Percentiles rank a stretch among this genome's conserved stretches.
These are phyloP conservation scores for Craseonycteris thonglongyai DNA, from an alignment of 2,113 vertebrate species.

Conservation along the genomic window DNA sequence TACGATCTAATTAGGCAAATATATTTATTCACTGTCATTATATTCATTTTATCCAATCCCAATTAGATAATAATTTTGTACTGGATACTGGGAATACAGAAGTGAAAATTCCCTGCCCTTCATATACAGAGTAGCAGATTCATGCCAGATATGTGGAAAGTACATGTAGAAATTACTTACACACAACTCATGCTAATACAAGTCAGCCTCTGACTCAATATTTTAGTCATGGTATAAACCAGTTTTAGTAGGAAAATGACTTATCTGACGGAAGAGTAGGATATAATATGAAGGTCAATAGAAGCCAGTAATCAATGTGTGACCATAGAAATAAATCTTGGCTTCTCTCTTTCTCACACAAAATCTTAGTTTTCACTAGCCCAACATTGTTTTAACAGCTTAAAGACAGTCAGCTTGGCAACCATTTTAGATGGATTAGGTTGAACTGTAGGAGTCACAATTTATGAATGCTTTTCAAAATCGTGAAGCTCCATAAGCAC, in stretches of 20 bases:
- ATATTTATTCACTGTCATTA: not conserved
- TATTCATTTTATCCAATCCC: not conserved
- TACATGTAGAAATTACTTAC: not conserved
- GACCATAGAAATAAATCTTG: not conserved
- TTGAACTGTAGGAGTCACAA: not conserved
- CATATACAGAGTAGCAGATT: not conserved
- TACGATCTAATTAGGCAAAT: not conserved
- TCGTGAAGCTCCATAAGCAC: not conserved
- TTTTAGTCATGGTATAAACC: not conserved
- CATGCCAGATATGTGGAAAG: not conserved
- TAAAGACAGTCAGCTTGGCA: conserved; percentile 19
- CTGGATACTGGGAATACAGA: not conserved
- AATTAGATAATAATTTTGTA: not conserved
- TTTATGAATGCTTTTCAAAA: conserved; percentile 34
- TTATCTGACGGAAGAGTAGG: not conserved
- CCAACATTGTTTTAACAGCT: conserved; percentile 22
- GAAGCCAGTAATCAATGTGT: not conserved
- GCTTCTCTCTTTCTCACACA: not conserved
- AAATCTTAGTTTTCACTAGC: not conserved
- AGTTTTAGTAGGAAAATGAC: not conserved
- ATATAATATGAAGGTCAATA: not conserved
- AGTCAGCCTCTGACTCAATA: not conserved
- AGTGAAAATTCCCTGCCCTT: not conserved
- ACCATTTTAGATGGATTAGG: not conserved
- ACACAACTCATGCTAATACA: not conserved